phyloP scores from a whole-genome alignment of 2,797 vertebrate species.

The Pseudochromis fuscus region DNA sequence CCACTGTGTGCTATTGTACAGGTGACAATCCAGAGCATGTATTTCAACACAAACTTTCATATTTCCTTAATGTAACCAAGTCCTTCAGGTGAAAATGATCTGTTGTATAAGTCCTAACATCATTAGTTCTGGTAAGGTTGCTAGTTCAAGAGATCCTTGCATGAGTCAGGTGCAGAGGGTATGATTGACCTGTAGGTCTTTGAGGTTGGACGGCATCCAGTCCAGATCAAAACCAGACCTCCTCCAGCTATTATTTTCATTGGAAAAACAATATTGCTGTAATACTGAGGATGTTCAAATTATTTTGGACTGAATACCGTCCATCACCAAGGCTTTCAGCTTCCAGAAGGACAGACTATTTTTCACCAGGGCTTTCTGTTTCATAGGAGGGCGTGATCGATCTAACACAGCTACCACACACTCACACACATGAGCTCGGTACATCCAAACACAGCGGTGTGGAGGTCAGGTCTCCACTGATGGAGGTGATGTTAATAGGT shows the following conservation, averaged over 20 bases:
- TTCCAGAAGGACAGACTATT: conserved; percentile 7
- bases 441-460: conserved; percentile 13
- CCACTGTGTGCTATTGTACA: too few relatives aligned
- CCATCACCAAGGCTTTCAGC: conserved; percentile 20
- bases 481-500: conserved; percentile 31
- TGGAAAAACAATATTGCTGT: background rate
- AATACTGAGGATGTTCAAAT: background rate
- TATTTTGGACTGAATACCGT: background rate
- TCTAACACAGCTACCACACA: conserved; percentile 1
- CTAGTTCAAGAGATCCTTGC: too few relatives aligned
- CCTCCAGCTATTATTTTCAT: background rate
- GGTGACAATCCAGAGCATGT: too few relatives aligned
- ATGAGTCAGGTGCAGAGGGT: too few relatives aligned
- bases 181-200: too few relatives aligned
- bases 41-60: too few relatives aligned
- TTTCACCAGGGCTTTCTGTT: conserved; percentile 17
- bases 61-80: too few relatives aligned
- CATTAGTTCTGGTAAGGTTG: too few relatives aligned
- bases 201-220: too few relatives aligned
- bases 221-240: too few relatives aligned
- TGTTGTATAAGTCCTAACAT: too few relatives aligned
- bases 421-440: background rate
- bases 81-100: too few relatives aligned
- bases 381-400: conserved; percentile 5
- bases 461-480: conserved; percentile 45